Percentiles rank a stretch among this genome's conserved stretches.
These are phyloP conservation scores for Hipparchia sbordonii DNA, from an alignment of 2,888 invertebrate genomes.

Conservation along the genomic window DNA sequence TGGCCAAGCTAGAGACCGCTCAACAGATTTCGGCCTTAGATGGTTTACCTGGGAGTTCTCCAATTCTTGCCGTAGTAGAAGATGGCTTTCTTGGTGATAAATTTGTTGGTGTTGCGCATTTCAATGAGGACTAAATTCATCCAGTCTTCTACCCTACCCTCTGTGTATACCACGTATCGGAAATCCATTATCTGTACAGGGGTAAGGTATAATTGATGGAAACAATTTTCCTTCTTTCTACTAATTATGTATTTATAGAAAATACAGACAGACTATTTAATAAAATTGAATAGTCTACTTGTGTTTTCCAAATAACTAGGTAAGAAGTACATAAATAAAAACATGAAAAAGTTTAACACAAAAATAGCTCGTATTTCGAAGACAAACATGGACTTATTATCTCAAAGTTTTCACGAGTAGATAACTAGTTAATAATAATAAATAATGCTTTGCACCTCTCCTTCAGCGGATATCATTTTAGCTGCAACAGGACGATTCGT, in stretches of 20 bases:
- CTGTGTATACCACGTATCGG: conserved; percentile 85
- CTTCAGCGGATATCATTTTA: conserved; percentile 94
- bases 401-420: no score
- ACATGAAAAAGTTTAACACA: no score
- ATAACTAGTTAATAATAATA: neutral
- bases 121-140: conserved; percentile 93
- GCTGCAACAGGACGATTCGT: conserved; percentile 86
- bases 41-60: conserved; percentile 80
- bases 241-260: no score
- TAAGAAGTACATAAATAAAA: no score
- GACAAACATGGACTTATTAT: no score
- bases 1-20: no score
- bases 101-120: conserved; percentile 93
- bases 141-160: conserved; percentile 95
- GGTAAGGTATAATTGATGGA: neutral
- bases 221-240: neutral
- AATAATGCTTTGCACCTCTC: conserved; percentile 81
- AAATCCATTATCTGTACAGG: conserved; percentile 87
- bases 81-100: conserved; percentile 93
- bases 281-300: no score
- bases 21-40: no score
- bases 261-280: no score
- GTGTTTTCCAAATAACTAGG: no score
- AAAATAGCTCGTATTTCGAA: no score
- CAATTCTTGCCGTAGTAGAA: conserved; percentile 92